Evolutionary conservation across 2,113 vertebrate genomes (phyloP), one percentile per base, ranked within the genome.

Genomic region (Mus musculus): DNA sequence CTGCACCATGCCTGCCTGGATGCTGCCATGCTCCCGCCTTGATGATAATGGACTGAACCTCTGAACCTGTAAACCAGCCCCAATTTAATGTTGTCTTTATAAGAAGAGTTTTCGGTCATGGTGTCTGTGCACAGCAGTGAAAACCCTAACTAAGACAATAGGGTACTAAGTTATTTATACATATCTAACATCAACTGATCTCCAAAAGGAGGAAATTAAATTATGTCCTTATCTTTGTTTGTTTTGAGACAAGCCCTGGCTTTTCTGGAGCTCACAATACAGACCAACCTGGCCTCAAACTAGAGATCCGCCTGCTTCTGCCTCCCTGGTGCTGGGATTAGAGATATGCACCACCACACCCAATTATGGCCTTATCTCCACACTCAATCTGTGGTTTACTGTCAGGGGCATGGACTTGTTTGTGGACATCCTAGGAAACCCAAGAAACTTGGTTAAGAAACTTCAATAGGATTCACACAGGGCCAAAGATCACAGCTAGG

Each of bases 381-480:
- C 26, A n/a, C 7, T 54, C n/a, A 94, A 86, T 84, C 49, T 85
- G 33, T 67, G 46, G 56, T 84, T 78, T 26, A 65, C 22, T 59
- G 39, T 94, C 84, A 80, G 72, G 65, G 33, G 19, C 14, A 77
- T 46, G 12, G 42, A 24, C 19, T 76, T 88, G 71, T 22, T 17
- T 75, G 61, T 39, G 39, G 24, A 81, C 24, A 93, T 7, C 9
- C 22, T 56, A 42, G 7, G 16, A 10, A 91, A 56, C n/a, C 30
- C 42, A 77, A 71, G 24, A 61, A 95, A 33, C 4, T 36, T 93
- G 42, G 36, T 65, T 77, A 93, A 93, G 91, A 93, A 95, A 89
- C n/a, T 72, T 73, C 30, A 56, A 6, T 72, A 46, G 73, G 14
- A 20, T 56, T 54, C 54, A 28, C 73, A 24, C 46, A 36, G 71